A percentile compares a stretch with the other conserved stretches of the same genome.
Conservation (phyloP, 1,140 invertebrate species). For the Eupeodes corollae region DNA sequence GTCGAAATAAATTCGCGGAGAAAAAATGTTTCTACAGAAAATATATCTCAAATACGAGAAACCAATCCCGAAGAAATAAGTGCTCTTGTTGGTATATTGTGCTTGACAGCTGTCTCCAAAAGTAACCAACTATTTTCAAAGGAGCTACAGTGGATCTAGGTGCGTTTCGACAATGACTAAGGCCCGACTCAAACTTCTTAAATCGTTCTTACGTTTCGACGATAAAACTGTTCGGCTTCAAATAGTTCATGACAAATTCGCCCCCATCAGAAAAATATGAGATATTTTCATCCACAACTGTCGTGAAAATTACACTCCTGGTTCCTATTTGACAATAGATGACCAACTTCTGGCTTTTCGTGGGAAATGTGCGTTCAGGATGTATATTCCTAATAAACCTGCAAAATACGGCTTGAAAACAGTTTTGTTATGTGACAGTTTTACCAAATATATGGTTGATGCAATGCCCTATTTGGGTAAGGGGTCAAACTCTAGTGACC, state of each 20-base stretch:
- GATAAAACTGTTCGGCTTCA: constrained; percentile 19
- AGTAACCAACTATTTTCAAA: constrained; percentile 19
- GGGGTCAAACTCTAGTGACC: constrained; percentile 14
- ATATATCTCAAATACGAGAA: neutral
- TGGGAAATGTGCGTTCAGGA: neutral
- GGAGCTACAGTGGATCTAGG: constrained; percentile 9
- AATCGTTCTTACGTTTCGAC: constrained; percentile 29
- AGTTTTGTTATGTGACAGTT: constrained; percentile 21
- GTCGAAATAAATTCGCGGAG: constrained; percentile 1
- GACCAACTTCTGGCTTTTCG: too few relatives aligned
- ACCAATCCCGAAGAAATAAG: constrained; percentile 1
- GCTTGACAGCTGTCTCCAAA: constrained; percentile 16
- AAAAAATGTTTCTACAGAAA: neutral
- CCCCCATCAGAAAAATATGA: constrained; percentile 31
- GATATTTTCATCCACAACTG: constrained; percentile 13
- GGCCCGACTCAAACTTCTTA: constrained; percentile 31
- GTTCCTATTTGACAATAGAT: too few relatives aligned
- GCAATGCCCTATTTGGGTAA: constrained; percentile 26
- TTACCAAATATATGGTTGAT: constrained; percentile 30
- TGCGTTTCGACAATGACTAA: constrained; percentile 24
- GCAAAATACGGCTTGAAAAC: constrained; percentile 31
- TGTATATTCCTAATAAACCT: constrained; percentile 33
- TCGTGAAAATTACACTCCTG: too few relatives aligned
- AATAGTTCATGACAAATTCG: constrained; percentile 24
- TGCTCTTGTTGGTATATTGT: constrained; percentile 14